Evolutionary conservation across 2,888 invertebrate species (phyloP).

Genomic region (Drosophila mulleri): DNA sequence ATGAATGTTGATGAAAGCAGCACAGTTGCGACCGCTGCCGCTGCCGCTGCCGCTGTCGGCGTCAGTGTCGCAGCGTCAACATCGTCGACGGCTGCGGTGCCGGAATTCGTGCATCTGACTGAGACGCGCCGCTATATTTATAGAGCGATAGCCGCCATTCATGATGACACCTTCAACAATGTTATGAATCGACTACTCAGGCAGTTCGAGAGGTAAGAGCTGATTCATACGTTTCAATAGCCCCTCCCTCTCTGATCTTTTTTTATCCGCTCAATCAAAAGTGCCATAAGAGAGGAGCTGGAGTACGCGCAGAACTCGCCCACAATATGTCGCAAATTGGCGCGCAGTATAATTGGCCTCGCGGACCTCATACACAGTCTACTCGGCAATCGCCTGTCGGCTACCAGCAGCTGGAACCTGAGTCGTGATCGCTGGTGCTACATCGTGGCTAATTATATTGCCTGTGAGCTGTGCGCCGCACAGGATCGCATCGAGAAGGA

Average conservation of each 20-base stretch:
- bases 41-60: not conserved
- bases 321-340: slow-evolving; percentile 58
- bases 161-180: slow-evolving; percentile 60
- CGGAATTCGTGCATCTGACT: slow-evolving; percentile 60
- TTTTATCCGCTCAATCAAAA: slow-evolving; percentile 8
- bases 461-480: slow-evolving; percentile 71
- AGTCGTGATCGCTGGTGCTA: slow-evolving; percentile 65
- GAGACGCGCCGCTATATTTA: slow-evolving; percentile 62
- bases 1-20: slow-evolving; percentile 40
- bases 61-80: slow-evolving; percentile 9
- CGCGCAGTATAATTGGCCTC: slow-evolving; percentile 49
- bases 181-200: slow-evolving; percentile 55
- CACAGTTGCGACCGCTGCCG: slow-evolving; percentile 12
- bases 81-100: slow-evolving; percentile 26
- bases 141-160: slow-evolving; percentile 65
- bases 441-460: slow-evolving; percentile 72
- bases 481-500: slow-evolving; percentile 59
- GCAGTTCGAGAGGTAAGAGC: slow-evolving; percentile 62
- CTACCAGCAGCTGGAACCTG: slow-evolving; percentile 6
- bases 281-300: slow-evolving; percentile 67
- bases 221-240: not conserved
- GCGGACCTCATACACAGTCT: slow-evolving; percentile 64
- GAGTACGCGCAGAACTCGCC: slow-evolving; percentile 51
- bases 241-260: not conserved
- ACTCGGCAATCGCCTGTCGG: slow-evolving; percentile 13